Percentiles rank a stretch among this genome's conserved stretches.
Conservation (phyloP, 1,140 invertebrate species). For the Drosophila navojoa region DNA sequence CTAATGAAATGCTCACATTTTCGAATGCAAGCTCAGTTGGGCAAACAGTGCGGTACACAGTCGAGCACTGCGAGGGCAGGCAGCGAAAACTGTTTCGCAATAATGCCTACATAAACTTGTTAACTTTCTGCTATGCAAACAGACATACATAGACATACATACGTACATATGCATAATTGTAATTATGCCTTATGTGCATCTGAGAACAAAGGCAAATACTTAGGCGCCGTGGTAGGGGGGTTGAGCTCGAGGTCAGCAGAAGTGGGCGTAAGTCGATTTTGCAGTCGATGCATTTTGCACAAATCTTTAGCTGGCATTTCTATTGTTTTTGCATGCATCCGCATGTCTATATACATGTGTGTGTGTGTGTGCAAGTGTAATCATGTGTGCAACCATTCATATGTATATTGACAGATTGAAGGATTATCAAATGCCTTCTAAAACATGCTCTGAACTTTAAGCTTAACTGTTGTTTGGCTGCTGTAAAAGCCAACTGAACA, state of each 20-base stretch:
- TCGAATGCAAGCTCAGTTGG: constrained; percentile 52
- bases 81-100: constrained; percentile 50
- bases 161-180: constrained; percentile 53
- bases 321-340: constrained; percentile 12
- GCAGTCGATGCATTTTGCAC: constrained; percentile 57
- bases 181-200: constrained; percentile 65
- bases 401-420: constrained; percentile 77
- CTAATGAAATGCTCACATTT: constrained; percentile 48
- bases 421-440: constrained; percentile 77
- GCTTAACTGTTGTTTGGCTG: constrained; percentile 50
- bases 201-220: constrained; percentile 70
- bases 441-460: constrained; percentile 65
- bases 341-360: neutral
- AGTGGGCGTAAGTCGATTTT: constrained; percentile 43
- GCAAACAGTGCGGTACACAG: constrained; percentile 53
- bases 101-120: constrained; percentile 47
- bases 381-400: constrained; percentile 51
- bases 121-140: constrained; percentile 8
- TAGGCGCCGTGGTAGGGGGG: constrained; percentile 17
- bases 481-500: constrained; percentile 21
- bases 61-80: constrained; percentile 38
- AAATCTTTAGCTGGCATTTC: constrained; percentile 13
- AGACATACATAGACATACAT: constrained; percentile 24
- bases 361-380: constrained; percentile 28
- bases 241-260: constrained; percentile 30